Evolutionary conservation across 2,888 invertebrate genomes (phyloP).

Genomic region (Gymnoscelis rufifasciata): DNA sequence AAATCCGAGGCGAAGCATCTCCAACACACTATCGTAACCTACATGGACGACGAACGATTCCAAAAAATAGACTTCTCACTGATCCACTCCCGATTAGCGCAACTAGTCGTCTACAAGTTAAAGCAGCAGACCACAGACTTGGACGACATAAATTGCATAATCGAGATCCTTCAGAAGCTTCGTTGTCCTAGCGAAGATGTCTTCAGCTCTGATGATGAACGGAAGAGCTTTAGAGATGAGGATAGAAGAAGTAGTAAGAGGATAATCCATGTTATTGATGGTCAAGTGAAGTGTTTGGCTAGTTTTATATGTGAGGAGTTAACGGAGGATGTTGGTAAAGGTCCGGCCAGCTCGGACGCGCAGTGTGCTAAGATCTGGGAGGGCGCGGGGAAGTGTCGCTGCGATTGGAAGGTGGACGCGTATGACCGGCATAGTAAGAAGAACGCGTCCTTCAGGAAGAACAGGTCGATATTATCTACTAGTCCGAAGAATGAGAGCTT

Average conservation of each 20-base stretch:
- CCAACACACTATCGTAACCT: constrained; percentile 83
- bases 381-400: constrained; percentile 77
- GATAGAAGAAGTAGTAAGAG: constrained; percentile 40
- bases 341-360: constrained; percentile 76
- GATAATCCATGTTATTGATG: constrained; percentile 51
- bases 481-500: constrained; percentile 65
- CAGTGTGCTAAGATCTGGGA: constrained; percentile 81
- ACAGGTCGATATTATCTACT: constrained; percentile 68
- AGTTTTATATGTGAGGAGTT: constrained; percentile 67
- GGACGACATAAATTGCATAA: constrained; percentile 60
- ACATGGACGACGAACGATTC: constrained; percentile 84
- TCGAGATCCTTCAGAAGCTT: constrained; percentile 60
- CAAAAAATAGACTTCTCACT: constrained; percentile 81
- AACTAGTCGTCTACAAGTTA: constrained; percentile 80
- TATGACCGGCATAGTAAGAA: constrained; percentile 73
- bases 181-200: constrained; percentile 73
- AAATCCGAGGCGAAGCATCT: constrained; percentile 84
- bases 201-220: constrained; percentile 80
- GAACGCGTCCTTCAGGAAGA: constrained; percentile 75
- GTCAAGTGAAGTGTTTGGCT: constrained; percentile 64
- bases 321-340: constrained; percentile 56
- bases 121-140: constrained; percentile 63
- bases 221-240: constrained; percentile 36
- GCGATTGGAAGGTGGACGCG: constrained; percentile 79
- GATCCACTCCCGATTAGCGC: constrained; percentile 82